Base-by-base conservation (phyloP, 2,113 vertebrate genomes). In the Microcebus ravelobensis region DNA sequence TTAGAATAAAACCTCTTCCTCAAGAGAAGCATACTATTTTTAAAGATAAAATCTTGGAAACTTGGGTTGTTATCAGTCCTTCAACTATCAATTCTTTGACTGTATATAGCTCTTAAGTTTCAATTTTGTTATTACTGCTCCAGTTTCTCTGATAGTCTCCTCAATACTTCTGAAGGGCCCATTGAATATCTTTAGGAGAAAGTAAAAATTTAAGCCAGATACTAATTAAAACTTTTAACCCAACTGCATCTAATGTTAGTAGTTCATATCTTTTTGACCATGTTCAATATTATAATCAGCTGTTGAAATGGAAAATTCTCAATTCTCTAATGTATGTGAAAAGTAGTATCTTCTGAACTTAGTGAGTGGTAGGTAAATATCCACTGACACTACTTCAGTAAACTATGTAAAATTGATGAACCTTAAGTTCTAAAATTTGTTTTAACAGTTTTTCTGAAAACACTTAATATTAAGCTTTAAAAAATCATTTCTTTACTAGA, bases 391-490 rank as follows among this genome's bases (percentile, higher is more conserved):
- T 88, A 63, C 42, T 65, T 94, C 15, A 85, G n/a, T 79, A 59
- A 96, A 81, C 74, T 50, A 29, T 59, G 27, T 93, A 82, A 91
- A 96, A 91, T 11, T 93, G 89, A 67, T 96, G 42, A 88, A n/a
- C 36, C 48, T 63, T 23, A 92, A 48, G 70, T 67, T 87, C 11
- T 67, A 80, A 89, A 87, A 74, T 67, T 90, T n/a, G 18, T 96
- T 96, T 86, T 67, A 70, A 79, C 80, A 86, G 15, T 79, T 90
- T 90, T 91, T 45, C 85, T 81, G 65, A 83, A 95, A 95, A 81
- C 25, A 81, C 63, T 71, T 90, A 70, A 45, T 90, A 61, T 68
- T 95, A 55, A 91, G 13, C 23, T 81, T 91, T 70, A 23, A 42
- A 77, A 83, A 61, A 20, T 77, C 10, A 42, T 50, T 63, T 92